Evolutionary conservation across 2,888 invertebrate species (phyloP).

Genomic region (Rugalucina vietnamica): DNA sequence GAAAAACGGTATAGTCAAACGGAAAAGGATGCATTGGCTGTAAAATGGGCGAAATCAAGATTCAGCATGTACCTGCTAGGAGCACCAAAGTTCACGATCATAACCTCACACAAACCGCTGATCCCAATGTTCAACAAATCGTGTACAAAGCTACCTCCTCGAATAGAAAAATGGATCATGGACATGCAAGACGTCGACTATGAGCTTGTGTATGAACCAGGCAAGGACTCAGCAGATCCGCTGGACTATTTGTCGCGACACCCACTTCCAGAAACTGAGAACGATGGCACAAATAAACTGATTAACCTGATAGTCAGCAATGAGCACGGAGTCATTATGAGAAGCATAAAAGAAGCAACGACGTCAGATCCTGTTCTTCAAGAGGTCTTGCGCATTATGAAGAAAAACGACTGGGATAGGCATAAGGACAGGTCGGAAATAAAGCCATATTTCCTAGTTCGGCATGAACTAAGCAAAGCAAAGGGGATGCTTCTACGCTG

Average conservation of each 20-base stretch:
- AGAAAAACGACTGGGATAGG: too few species aligned
- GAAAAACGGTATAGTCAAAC: slow-evolving; percentile 34
- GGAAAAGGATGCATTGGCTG: slow-evolving; percentile 21
- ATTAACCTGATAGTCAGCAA: too few species aligned
- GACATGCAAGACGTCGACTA: too few species aligned
- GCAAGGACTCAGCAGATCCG: slow-evolving; percentile 1
- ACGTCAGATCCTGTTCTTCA: neutral
- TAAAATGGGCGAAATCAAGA: slow-evolving; percentile 29
- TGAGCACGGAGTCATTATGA: neutral
- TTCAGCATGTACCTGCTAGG: slow-evolving; percentile 42
- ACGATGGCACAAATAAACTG: neutral
- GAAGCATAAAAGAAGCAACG: neutral
- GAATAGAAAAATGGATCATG: slow-evolving; percentile 39
- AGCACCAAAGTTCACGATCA: slow-evolving; percentile 44
- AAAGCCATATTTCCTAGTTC: neutral
- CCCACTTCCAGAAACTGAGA: neutral
- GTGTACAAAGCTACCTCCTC: neutral
- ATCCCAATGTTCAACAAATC: too few species aligned
- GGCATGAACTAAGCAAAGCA: slow-evolving; percentile 8
- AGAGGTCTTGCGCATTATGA: neutral
- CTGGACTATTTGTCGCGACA: neutral
- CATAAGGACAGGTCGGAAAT: too few species aligned
- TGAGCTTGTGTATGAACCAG: too few species aligned
- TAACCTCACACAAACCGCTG: too few species aligned
- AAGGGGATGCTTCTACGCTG: slow-evolving; percentile 1